Base-by-base conservation (phyloP, 2,113 vertebrate genomes). In the Litocranius walleri region DNA sequence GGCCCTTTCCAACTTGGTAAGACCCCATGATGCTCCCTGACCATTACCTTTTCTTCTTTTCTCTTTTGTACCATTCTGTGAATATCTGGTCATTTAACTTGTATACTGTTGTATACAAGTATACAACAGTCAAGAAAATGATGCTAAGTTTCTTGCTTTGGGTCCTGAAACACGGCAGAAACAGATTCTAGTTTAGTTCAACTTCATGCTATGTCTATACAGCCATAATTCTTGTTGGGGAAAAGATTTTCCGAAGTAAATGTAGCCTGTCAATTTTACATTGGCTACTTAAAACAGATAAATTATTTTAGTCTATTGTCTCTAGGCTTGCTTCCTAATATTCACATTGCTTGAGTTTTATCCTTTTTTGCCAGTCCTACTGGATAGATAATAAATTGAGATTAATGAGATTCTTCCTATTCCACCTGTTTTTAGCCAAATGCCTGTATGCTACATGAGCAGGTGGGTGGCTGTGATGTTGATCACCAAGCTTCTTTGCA, bases 391-490 rank as follows among this genome's bases (percentile, higher is more conserved):
- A 56, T 90, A 88, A 89, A 92, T 86, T 94, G 57, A 92, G 43
- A 94, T 97, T 57, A 95, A 97, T 97, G 88, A 91, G 33, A 91
- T 19, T 91, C 36, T 93, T 83, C 27, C 17, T 86, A 3, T 78
- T 88, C 64, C 43, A 88, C 33, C 82, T 97, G n/a, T 92, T 96
- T 96, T 94, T 93, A 92, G 88, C 50, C 48, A 67, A 91, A 84
- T 25, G 10, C 13, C 77, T 90, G 29, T 5, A 36, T 92, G 62
- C 48, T 85, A 17, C 10, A 14, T 67, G 62, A 88, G 23, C 50
- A 71, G 56, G 17, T 48, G 48, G 25, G 8, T 43, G n/a, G 54
- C 33, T 6, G 1, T 15, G 45, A 2, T 62, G 40, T 30, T 82
- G 80, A 48, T 80, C 11, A n/a, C n/a, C 17, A 43, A 74, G 14